A percentile compares a stretch with the other conserved stretches of the same genome.
These are phyloP conservation scores for Holothuria scabra DNA, from an alignment of 53 echinoderm and acorn worm species.

Conservation along the genomic window DNA sequence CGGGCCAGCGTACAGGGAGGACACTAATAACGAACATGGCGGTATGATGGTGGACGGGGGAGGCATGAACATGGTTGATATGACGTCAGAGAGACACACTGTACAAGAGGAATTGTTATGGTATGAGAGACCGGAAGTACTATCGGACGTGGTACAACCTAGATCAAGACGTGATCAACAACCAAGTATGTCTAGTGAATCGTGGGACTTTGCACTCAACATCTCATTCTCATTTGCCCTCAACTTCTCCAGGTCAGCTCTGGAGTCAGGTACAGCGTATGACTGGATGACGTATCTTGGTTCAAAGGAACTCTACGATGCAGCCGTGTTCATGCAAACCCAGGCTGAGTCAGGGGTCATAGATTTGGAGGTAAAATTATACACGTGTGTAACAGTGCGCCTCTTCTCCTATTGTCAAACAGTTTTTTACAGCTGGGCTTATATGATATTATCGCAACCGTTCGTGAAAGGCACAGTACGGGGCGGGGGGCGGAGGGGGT, in stretches of 20 bases:
- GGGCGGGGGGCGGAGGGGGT: no score
- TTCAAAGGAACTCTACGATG: slow-evolving; percentile 25
- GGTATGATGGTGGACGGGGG: background rate
- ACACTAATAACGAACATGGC: background rate
- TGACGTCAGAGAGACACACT: slow-evolving; percentile 1
- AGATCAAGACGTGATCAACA: background rate
- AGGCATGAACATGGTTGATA: slow-evolving; percentile 3
- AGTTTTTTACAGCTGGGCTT: no score
- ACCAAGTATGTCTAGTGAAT: background rate
- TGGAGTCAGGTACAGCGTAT: background rate
- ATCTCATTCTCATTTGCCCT: slow-evolving; percentile 13
- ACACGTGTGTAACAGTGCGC: no score
- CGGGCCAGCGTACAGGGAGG: background rate
- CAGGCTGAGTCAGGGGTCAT: slow-evolving; percentile 4
- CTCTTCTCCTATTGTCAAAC: no score
- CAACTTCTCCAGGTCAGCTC: background rate
- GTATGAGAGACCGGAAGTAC: background rate
- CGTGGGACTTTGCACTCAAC: background rate
- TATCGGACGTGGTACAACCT: background rate
- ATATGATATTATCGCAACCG: no score
- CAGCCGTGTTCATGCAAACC: slow-evolving; percentile 24
- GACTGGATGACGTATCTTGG: slow-evolving; percentile 34
- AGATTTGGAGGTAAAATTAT: background rate
- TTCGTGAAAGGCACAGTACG: no score
- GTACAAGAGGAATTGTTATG: background rate